phyloP scores from a whole-genome alignment of 1,140 invertebrate genomes.

The Hetaerina americana region DNA sequence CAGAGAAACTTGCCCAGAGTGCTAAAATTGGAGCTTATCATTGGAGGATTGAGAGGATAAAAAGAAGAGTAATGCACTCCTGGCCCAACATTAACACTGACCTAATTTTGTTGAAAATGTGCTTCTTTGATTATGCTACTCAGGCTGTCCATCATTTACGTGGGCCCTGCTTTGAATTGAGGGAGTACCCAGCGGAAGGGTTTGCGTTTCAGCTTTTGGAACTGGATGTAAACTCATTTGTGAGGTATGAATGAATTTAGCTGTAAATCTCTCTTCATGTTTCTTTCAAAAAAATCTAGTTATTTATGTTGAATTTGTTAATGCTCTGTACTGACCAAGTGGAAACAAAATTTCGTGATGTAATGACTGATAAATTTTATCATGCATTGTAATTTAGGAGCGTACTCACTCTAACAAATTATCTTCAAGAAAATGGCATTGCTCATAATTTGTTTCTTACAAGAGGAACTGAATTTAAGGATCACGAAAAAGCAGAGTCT shows the following conservation, averaged over 20 bases:
- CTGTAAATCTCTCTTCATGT: too few species aligned
- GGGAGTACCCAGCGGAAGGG: constrained; percentile 41
- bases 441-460: constrained; percentile 57
- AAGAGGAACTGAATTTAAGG: constrained; percentile 28
- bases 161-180: constrained; percentile 34
- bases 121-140: constrained; percentile 20
- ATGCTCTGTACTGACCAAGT: too few species aligned
- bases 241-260: too few species aligned
- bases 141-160: constrained; percentile 35
- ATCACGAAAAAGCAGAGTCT: constrained; percentile 7
- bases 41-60: too few species aligned
- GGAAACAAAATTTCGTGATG: too few species aligned
- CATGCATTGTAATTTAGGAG: constrained; percentile 18
- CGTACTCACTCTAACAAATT: constrained; percentile 35
- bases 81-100: too few species aligned
- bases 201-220: constrained; percentile 45
- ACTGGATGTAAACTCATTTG: constrained; percentile 24
- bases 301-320: too few species aligned
- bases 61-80: too few species aligned
- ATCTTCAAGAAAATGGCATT: constrained; percentile 39
- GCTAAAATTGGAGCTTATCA: too few species aligned
- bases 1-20: too few species aligned
- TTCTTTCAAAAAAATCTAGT: too few species aligned
- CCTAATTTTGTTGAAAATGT: too few species aligned
- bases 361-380: not conserved